Conservation (phyloP, 2,888 invertebrate species). For the Lordiphosa fenestrarum region DNA sequence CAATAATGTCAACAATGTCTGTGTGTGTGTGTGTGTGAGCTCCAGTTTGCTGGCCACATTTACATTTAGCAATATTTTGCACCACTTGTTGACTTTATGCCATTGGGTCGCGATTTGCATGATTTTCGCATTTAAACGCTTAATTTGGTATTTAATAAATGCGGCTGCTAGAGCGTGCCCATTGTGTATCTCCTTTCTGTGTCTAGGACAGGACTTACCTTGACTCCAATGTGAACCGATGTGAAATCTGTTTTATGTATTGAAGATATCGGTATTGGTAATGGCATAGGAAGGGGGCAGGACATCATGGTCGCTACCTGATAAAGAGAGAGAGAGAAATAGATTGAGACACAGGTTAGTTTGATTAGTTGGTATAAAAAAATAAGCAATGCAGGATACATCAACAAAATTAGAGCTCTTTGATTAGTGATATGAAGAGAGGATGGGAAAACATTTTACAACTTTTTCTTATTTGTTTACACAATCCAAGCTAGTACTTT, state of each 20-base stretch:
- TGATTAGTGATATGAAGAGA: too few relatives aligned
- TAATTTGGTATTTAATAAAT: conserved; percentile 69
- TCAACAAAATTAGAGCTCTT: too few relatives aligned
- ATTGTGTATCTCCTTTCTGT: background rate
- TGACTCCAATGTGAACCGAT: conserved; percentile 80
- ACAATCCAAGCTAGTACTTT: too few relatives aligned
- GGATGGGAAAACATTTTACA: too few relatives aligned
- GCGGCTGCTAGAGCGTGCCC: background rate
- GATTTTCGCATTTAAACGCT: conserved; percentile 65
- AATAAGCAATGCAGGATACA: too few relatives aligned
- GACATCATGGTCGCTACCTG: conserved; percentile 82
- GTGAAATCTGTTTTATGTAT: conserved; percentile 80
- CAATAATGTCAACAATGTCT: conserved; percentile 72
- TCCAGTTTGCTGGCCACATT: conserved; percentile 53
- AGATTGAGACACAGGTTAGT: conserved; percentile 48
- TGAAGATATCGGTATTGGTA: conserved; percentile 80
- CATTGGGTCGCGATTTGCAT: conserved; percentile 61
- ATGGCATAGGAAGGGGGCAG: conserved; percentile 81
- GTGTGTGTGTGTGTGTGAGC: conserved; percentile 27
- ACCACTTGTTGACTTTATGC: conserved; percentile 61
- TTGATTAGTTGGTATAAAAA: conserved; percentile 5
- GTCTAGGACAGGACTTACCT: conserved; percentile 72
- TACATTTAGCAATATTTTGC: conserved; percentile 60
- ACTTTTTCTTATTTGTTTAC: too few relatives aligned
- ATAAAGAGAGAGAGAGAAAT: conserved; percentile 38